phyloP scores from a whole-genome alignment of 1,140 invertebrate species.

The Drosophila bocqueti region DNA sequence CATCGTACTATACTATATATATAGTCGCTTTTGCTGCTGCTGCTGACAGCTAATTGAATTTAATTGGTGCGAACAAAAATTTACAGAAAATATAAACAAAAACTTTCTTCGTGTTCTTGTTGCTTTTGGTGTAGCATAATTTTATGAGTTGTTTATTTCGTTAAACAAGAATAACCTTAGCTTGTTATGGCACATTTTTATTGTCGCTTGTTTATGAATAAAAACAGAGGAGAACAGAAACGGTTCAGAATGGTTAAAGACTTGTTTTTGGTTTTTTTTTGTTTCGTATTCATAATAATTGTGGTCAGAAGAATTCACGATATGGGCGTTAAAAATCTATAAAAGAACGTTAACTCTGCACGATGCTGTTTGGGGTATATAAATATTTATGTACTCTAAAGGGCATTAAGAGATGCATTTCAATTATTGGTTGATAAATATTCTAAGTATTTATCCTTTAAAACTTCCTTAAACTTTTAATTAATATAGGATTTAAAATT shows the following conservation, averaged over 20 bases:
- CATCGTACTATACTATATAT: constrained; percentile 6
- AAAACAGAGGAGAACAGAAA: constrained; percentile 27
- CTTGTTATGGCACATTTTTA: constrained; percentile 62
- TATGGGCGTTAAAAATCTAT: constrained; percentile 71
- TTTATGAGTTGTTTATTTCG: constrained; percentile 78
- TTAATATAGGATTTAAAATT: neutral
- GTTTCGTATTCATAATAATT: constrained; percentile 51
- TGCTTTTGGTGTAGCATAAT: constrained; percentile 62
- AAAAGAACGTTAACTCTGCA: constrained; percentile 43
- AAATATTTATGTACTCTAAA: neutral
- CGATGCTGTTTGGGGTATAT: constrained; percentile 11
- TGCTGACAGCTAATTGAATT: constrained; percentile 80
- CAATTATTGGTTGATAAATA: neutral
- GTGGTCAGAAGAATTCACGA: constrained; percentile 60
- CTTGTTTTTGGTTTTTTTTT: constrained; percentile 3
- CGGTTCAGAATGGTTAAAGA: constrained; percentile 1
- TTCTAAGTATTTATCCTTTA: neutral
- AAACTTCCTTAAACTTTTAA: neutral
- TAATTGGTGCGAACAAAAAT: constrained; percentile 78
- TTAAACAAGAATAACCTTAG: constrained; percentile 73
- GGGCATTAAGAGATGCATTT: too few relatives aligned
- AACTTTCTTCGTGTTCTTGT: constrained; percentile 48
- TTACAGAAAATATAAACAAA: constrained; percentile 70
- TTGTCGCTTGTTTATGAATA: constrained; percentile 69
- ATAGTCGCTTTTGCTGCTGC: constrained; percentile 24